Base-by-base conservation (phyloP, 1,140 invertebrate genomes). In the Bombus fervidus region DNA sequence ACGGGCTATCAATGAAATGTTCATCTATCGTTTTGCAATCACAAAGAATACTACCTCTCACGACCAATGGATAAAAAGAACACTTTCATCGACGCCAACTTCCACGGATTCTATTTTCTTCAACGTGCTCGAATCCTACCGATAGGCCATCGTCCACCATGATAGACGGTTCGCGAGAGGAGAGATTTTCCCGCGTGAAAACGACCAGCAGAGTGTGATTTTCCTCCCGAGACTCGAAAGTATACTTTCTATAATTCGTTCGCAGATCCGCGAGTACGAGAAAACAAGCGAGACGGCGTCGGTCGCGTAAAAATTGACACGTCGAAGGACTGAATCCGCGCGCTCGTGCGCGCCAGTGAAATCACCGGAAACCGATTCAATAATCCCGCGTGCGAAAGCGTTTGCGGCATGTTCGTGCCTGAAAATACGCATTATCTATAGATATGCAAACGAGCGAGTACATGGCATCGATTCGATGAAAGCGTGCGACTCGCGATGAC, bases 381-480 rank as follows among this genome's bases (percentile, higher is more conserved):
- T 79, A 80, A 89, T 89, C 72, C 66, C 53, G 72, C 31, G 28
- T 66, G 85, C 73, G 88, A 89, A 86, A 89, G 87, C 76, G 82
- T 80, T 81, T 84, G 43, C 18, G 34, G 53, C 74, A 74, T 73
- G 75, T 82, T 89, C 83, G n/a, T 34, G 71, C 31, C 79, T 77
- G 80, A 83, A 87, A 86, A 86, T 81, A 86, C 79, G 80, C 77
- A 89, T 89, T 74, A 85, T 75, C 87, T 79, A 77, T 84, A 89
- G 76, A 73, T 79, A 89, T 89, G 87, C 88, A 89, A 89, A 89
- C 84, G 47, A 80, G 72, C 73, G 47, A 25, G 57, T 64, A 81
- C 87, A 62, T n/a, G 75, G 74, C 87, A 79, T 69, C 76, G 87
- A 86, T 89, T 89, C 85, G 88, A 89, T 89, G 88, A 86, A 89